phyloP scores from a whole-genome alignment of 2,797 vertebrate species.

The Aselliscus stoliczkanus region DNA sequence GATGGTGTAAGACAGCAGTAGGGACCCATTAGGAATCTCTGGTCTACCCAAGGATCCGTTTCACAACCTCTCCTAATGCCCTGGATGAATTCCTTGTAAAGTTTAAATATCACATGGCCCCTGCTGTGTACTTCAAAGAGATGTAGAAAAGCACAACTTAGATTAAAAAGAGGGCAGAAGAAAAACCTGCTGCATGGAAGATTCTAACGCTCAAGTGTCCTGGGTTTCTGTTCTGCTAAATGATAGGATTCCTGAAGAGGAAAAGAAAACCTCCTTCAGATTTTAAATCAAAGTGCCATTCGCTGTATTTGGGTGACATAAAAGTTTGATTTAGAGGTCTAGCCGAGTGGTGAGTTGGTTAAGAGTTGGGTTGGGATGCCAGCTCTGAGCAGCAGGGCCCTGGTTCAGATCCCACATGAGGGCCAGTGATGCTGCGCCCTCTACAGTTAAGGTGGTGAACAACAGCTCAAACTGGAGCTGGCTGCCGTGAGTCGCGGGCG shows the following conservation, averaged over 20 bases:
- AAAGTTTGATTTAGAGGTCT: not conserved
- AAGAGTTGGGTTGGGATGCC: too few relatives aligned
- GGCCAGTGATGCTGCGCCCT: too few relatives aligned
- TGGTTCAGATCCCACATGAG: too few relatives aligned
- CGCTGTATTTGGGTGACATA: not conserved
- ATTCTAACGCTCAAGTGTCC: not conserved
- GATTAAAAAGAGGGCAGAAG: not conserved
- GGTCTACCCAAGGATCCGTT: not conserved
- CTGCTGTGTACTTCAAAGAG: not conserved
- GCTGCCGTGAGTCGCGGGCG: too few relatives aligned
- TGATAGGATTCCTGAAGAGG: not conserved
- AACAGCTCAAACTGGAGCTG: too few relatives aligned
- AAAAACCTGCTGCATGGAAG: not conserved
- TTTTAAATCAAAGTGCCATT: not conserved
- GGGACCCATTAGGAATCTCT: not conserved
- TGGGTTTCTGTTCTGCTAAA: not conserved
- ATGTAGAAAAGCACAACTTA: not conserved
- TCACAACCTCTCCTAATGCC: not conserved
- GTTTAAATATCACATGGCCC: not conserved
- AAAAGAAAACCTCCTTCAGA: not conserved
- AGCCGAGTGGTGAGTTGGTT: too few relatives aligned
- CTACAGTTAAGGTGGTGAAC: too few relatives aligned
- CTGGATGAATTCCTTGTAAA: not conserved
- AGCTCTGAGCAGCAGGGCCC: too few relatives aligned
- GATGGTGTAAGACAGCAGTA: not conserved